Percentiles rank a stretch among this genome's conserved stretches.
These are phyloP conservation scores for Torymus auratus DNA, from an alignment of 2,888 invertebrate species.

Conservation along the genomic window DNA sequence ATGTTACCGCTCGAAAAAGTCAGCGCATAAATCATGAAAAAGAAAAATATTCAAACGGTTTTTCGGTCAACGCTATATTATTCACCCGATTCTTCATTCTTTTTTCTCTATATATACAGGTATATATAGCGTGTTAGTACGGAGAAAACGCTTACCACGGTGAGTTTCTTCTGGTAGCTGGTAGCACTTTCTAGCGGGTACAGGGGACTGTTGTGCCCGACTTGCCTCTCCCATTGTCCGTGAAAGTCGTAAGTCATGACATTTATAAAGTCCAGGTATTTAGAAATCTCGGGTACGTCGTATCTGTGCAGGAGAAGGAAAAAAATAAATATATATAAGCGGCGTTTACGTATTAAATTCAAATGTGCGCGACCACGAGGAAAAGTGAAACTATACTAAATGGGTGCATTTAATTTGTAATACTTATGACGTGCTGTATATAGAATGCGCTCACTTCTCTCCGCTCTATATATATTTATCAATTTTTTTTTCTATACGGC, in stretches of 20 bases:
- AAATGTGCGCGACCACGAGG: neutral
- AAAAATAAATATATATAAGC: conserved; percentile 3
- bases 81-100: neutral
- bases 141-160: conserved; percentile 83
- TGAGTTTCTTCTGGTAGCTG: conserved; percentile 94
- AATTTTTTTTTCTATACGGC: too few species aligned
- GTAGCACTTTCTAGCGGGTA: conserved; percentile 93
- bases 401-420: too few species aligned
- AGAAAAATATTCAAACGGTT: neutral
- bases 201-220: conserved; percentile 94
- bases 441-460: too few species aligned
- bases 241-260: conserved; percentile 98
- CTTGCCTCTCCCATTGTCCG: conserved; percentile 95
- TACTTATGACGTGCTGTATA: too few species aligned
- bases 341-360: neutral
- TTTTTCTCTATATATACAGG: neutral
- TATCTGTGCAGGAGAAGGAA: conserved; percentile 78
- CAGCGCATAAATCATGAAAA: conserved; percentile 15
- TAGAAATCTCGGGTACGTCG: conserved; percentile 94
- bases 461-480: too few species aligned
- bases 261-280: conserved; percentile 95
- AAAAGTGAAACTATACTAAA: too few species aligned
- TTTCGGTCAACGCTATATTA: neutral
- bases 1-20: conserved; percentile 9
- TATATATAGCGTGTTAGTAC: too few species aligned